A percentile compares a stretch with the other conserved stretches of the same genome.
Conservation (phyloP, 2,888 invertebrate species). For the Drepanosiphum platanoidis region DNA sequence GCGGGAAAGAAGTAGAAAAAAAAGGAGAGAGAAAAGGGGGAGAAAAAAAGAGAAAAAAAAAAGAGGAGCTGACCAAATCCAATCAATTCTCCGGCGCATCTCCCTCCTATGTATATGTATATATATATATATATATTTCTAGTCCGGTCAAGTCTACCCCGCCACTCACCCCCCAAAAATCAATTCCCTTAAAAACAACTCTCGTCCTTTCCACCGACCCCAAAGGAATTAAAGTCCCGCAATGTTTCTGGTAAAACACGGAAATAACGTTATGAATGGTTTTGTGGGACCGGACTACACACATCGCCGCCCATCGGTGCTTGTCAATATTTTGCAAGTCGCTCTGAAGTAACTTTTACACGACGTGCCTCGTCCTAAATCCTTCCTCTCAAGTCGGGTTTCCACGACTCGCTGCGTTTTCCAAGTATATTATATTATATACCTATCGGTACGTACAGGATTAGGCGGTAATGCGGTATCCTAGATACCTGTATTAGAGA, state of each 20-base stretch:
- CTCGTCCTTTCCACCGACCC: constrained; percentile 21
- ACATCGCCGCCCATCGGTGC: neutral
- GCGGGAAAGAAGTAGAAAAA: constrained; percentile 19
- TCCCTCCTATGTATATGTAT: no score
- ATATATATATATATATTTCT: no score
- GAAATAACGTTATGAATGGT: constrained; percentile 59
- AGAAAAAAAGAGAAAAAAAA: constrained; percentile 42
- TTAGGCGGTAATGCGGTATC: no score
- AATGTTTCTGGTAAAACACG: constrained; percentile 54
- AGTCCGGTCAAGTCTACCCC: constrained; percentile 40
- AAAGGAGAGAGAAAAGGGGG: neutral
- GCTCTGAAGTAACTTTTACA: constrained; percentile 5
- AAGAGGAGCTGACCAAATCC: constrained; percentile 60
- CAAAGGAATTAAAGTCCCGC: constrained; percentile 51
- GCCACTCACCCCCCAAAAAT: constrained; percentile 53
- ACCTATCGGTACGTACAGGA: no score
- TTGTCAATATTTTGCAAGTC: constrained; percentile 43
- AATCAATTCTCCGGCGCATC: constrained; percentile 59
- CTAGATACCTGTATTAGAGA: no score
- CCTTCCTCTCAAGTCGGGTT: neutral
- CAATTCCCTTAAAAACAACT: constrained; percentile 60
- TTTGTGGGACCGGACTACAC: constrained; percentile 19
- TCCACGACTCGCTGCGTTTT: neutral
- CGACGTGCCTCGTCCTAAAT: neutral
- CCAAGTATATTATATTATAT: no score